Conservation (phyloP, 2,113 vertebrate species). For the Pseudorectes ferrugineus region DNA sequence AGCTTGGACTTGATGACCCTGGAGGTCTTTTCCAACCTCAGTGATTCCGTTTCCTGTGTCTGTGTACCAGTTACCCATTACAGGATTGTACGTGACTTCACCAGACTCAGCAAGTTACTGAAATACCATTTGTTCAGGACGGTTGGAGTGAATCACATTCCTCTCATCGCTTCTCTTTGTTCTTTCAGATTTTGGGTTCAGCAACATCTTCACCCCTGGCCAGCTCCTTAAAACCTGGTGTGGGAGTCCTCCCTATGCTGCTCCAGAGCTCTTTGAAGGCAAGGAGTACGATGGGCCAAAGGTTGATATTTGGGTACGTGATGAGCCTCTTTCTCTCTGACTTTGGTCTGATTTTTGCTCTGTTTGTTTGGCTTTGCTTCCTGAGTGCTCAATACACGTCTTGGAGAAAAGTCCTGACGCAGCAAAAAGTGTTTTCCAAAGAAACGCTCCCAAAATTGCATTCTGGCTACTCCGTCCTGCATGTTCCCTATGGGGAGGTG, state of each 20-base stretch:
- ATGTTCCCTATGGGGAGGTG: rapidly evolving
- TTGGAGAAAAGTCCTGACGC: neutral
- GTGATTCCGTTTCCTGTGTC: neutral
- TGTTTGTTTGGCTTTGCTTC: neutral
- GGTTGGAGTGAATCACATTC: neutral
- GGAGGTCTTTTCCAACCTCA: neutral
- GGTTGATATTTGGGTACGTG: constrained; percentile 95
- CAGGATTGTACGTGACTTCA: rapidly evolving
- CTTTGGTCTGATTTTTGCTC: neutral
- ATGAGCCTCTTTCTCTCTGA: neutral
- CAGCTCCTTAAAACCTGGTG: constrained; percentile 98
- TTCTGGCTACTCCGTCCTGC: rapidly evolving
- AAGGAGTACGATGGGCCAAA: constrained; percentile 98
- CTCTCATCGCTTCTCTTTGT: neutral
- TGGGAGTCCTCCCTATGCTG: constrained; percentile 94
- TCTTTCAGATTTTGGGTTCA: constrained; percentile 92
- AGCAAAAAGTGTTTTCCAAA: neutral
- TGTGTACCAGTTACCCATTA: neutral
- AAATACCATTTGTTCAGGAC: neutral
- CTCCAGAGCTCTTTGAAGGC: constrained; percentile 95
- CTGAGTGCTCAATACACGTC: rapidly evolving
- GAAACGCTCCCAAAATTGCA: rapidly evolving
- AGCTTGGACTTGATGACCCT: neutral
- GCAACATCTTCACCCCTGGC: constrained; percentile 93
- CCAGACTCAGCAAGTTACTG: neutral